Conservation (phyloP, 2,888 invertebrate species). For the Coremacera marginata region DNA sequence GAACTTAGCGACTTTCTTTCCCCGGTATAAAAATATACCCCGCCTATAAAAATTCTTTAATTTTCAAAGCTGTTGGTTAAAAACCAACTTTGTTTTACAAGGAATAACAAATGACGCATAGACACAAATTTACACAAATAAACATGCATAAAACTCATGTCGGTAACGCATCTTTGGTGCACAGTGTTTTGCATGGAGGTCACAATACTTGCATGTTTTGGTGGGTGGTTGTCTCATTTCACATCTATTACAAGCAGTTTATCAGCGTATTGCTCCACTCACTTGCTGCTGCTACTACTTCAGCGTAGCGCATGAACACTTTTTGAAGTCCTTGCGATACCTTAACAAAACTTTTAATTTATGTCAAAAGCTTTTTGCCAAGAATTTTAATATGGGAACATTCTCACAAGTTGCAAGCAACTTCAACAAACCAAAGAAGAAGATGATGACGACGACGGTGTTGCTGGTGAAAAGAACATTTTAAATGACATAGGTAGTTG, state of each 20-base stretch:
- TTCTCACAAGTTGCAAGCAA: conserved; percentile 52
- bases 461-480: conserved; percentile 1
- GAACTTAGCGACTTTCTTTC: too few species aligned
- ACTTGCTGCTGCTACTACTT: not conserved
- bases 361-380: conserved; percentile 67
- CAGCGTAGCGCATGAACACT: not conserved
- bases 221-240: not conserved
- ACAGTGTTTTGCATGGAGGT: not conserved
- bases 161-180: conserved; percentile 23
- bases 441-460: not conserved
- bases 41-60: conserved; percentile 44
- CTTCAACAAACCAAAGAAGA: not conserved
- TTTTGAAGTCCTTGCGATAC: conserved; percentile 39
- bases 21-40: not conserved
- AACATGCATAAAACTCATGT: conserved; percentile 18
- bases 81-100: conserved; percentile 51
- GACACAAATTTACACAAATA: conserved; percentile 40
- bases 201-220: not conserved
- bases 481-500: not conserved
- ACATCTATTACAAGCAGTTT: not conserved
- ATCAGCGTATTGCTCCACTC: not conserved
- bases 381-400: conserved; percentile 68
- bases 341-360: conserved; percentile 67
- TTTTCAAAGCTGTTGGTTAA: conserved; percentile 23
- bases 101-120: conserved; percentile 53